Base-by-base conservation (phyloP, 1,140 invertebrate species). In the Aporrectodea caliginosa region DNA sequence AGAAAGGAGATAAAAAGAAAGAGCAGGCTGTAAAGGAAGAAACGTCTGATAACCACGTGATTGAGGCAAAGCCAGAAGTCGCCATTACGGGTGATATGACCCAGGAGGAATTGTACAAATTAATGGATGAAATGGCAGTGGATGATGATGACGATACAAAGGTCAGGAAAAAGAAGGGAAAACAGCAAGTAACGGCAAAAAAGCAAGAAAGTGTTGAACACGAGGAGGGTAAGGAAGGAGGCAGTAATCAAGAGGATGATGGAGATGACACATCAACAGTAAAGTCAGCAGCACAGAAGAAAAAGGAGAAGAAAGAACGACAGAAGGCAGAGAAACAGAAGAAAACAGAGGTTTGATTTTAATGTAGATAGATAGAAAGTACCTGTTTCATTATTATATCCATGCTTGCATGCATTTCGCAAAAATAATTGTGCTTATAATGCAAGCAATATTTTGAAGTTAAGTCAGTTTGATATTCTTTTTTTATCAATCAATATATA, bases 271-370 rank as follows among this genome's bases (percentile, higher is more conserved):
- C 89, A 78, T 83, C 89, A 34, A 93, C 92, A 16, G 91, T 94
- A 30, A 87, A 85, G 77, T 81, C 83, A 33, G 83, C 83, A 22
- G 83, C 84, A 33, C 84, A 85, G 74, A 80, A 81, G 35, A 82
- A 82, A 68, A 82, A 84, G 70, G 93, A 95, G 83, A 95, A 95
- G 83, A 95, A 94, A 85, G 93, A 95, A 88, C 90, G 93, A 58
- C 92, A 94, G 84, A 95, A 93, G 83, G 90, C 91, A 75, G 94
- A 95, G 85, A 84, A 93, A 85, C 83, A 90, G 80, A 90, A 91
- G 72, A 74, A n/a, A n/a, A n/a, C n/a, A n/a, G n/a, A n/a, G n/a
- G n/a, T n/a, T n/a, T n/a, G n/a, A n/a, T n/a, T n/a, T n/a, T n/a
- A n/a, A n/a, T n/a, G n/a, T n/a, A n/a, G n/a, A n/a, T n/a, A n/a